Conservation (phyloP, 2,888 invertebrate genomes). For the Tachina grossa region DNA sequence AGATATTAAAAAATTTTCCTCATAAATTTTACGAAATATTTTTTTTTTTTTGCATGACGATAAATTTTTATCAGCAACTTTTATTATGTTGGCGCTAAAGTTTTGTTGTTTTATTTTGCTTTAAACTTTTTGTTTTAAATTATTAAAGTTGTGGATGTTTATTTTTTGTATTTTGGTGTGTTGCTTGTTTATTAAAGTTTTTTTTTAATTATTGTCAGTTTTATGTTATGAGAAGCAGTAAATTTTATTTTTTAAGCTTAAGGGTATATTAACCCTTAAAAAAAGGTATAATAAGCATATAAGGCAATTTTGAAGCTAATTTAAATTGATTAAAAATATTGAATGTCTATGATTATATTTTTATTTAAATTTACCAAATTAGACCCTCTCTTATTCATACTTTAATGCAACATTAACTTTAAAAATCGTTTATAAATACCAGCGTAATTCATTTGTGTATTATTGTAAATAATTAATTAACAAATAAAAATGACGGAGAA, state of each 20-base stretch:
- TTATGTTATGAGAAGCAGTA: neutral
- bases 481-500: too few relatives aligned
- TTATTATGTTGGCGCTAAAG: constrained; percentile 31
- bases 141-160: constrained; percentile 15
- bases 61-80: constrained; percentile 49
- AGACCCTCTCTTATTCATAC: too few relatives aligned
- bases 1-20: constrained; percentile 8
- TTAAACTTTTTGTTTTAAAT: constrained; percentile 32
- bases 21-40: constrained; percentile 19
- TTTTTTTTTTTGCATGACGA: constrained; percentile 9
- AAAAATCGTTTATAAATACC: too few relatives aligned
- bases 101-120: constrained; percentile 2
- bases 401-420: too few relatives aligned
- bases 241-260: neutral
- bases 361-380: too few relatives aligned
- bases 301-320: too few relatives aligned
- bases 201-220: neutral
- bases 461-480: too few relatives aligned
- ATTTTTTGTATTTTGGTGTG: neutral
- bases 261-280: neutral
- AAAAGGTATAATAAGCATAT: neutral
- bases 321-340: too few relatives aligned
- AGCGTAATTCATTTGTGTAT: too few relatives aligned
- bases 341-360: too few relatives aligned
- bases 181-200: constrained; percentile 5